phyloP scores from a whole-genome alignment of 2,113 vertebrate genomes.

The Aleadryas rufinucha region DNA sequence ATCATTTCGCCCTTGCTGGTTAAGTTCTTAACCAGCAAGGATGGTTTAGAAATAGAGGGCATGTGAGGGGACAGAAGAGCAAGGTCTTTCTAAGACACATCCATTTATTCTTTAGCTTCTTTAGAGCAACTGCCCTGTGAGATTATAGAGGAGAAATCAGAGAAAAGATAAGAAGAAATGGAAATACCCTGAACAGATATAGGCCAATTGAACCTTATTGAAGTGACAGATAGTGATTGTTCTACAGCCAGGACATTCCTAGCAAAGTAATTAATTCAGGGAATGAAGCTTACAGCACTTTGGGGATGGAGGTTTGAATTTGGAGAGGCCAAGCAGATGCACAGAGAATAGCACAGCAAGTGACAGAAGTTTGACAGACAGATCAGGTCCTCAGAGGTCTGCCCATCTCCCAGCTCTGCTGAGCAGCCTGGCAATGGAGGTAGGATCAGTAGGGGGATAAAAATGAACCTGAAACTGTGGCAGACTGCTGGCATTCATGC shows the following conservation, averaged over 20 bases:
- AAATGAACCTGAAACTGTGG: neutral
- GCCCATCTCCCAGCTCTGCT: neutral
- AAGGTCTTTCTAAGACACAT: neutral
- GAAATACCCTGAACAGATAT: neutral
- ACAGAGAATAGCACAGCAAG: neutral
- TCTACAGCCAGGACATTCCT: neutral
- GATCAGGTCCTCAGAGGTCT: neutral
- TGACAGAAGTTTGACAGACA: conserved; percentile 13
- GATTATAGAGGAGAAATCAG: neutral
- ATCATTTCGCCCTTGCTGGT: neutral
- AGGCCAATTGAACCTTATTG: neutral
- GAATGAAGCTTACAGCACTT: neutral
- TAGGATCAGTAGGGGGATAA: neutral
- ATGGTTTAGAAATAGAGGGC: neutral
- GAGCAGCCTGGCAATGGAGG: neutral
- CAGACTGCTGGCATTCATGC: conserved; percentile 6
- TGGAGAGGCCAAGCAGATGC: neutral
- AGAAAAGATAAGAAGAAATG: neutral
- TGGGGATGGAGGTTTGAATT: neutral
- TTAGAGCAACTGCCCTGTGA: neutral
- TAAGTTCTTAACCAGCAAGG: neutral
- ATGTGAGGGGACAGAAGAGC: neutral
- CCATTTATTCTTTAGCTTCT: neutral
- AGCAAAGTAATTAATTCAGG: neutral
- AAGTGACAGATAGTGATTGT: neutral